Conservation (phyloP, 2,113 vertebrate species). For the Oenanthe melanoleuca region DNA sequence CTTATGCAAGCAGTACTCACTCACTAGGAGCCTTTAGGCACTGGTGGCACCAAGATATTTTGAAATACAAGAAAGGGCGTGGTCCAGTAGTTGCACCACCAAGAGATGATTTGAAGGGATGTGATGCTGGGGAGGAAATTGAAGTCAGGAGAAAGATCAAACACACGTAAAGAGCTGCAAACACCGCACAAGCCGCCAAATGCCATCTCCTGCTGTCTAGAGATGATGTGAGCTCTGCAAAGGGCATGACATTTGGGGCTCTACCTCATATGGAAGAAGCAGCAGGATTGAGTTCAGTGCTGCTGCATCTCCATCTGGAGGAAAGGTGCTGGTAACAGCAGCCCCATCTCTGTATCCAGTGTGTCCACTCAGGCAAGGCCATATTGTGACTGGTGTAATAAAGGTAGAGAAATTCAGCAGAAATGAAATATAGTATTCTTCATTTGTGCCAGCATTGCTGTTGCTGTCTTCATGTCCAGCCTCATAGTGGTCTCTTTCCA, state of each 20-base stretch:
- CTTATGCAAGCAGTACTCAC: background rate
- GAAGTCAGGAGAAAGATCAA: background rate
- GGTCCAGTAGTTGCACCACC: background rate
- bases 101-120: background rate
- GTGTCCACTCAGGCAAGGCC: background rate
- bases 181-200: slow-evolving; percentile 43
- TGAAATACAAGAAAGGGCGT: background rate
- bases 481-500: background rate
- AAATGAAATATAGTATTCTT: background rate
- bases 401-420: background rate
- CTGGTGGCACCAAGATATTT: background rate
- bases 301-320: background rate
- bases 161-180: rapidly evolving
- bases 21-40: background rate
- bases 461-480: rapidly evolving
- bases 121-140: background rate
- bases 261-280: slow-evolving; percentile 68
- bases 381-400: too few species aligned
- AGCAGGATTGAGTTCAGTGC: slow-evolving; percentile 45
- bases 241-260: slow-evolving; percentile 43
- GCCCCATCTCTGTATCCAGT: background rate
- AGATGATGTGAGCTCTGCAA: slow-evolving; percentile 56
- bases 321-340: background rate
- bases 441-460: background rate
- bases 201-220: slow-evolving; percentile 66